Evolutionary conservation across 2,113 vertebrate genomes (phyloP), one percentile per base, ranked within the genome.

Genomic region (Anarhynchus alexandrinus): DNA sequence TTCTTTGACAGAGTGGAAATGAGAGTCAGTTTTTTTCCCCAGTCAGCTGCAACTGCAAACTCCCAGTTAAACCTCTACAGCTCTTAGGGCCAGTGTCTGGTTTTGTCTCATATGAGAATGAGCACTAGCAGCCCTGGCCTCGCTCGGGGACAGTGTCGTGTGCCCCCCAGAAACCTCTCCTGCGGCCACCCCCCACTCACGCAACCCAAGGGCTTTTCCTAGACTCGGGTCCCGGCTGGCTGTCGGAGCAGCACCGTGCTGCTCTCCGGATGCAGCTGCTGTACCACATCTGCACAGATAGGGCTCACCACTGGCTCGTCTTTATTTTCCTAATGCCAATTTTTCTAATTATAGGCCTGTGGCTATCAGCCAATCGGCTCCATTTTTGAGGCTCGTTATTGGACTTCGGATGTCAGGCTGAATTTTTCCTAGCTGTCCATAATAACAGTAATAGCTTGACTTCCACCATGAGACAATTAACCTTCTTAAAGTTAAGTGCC

Each of bases 381-480:
- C 30, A 42, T 89, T 92, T 96, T 89, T 88, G 78, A 93, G 71
- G 40, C 58, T 96, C 3, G 14, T 97, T 96, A 96, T 67, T 92
- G 94, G 71, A 69, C 74, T 94, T 96, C 2, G 23, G 94, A 90
- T 91, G 91, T 92, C 92, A 97, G 72, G 95, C 70, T 93, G 94
- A 85, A 90, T 95, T 82, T 78, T 97, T 91, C 78, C 81, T 94
- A 88, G 79, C 95, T 93, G 95, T 94, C 96, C 93, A 66, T 90
- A 93, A 96, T 83, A 97, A 96, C 73, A 79, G 74, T 96, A 96
- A 94, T 95, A 97, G 94, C 95, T 94, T 89, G 80, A 86, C 92
- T 97, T 96, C 96, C 90, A 96, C 96, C 91, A 71, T 83, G 83
- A 97, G 97, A 96, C 97, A 94, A 97, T 96, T 98, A 97, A 95